Percentiles rank a stretch among this genome's conserved stretches.
phyloP scores from a whole-genome alignment of 2,113 vertebrate species.

The Aleadryas rufinucha region DNA sequence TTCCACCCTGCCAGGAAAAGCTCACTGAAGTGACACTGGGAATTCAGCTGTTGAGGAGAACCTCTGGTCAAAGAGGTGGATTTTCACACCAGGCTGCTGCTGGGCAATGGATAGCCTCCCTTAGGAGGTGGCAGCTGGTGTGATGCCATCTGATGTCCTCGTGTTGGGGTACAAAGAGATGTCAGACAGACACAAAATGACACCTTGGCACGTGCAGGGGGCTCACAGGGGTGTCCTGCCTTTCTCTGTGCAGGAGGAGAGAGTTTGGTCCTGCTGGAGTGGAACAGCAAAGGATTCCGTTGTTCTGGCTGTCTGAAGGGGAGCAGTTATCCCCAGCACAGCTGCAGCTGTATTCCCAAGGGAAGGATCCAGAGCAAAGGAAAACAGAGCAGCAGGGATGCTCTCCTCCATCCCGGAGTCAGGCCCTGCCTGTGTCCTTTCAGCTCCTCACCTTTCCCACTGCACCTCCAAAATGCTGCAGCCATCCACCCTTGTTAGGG shows the following conservation, averaged over 20 bases:
- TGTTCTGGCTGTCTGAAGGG: neutral
- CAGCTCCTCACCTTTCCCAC: neutral
- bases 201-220: neutral
- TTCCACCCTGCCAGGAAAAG: neutral
- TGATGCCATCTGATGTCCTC: neutral
- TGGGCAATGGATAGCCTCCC: neutral
- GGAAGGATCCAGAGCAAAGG: neutral
- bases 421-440: neutral
- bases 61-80: neutral
- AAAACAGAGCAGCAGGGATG: neutral
- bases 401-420: rapidly evolving
- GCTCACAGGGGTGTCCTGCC: neutral
- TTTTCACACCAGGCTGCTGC: neutral
- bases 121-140: neutral
- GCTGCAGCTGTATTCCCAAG: neutral
- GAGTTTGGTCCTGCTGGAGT: neutral
- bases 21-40: rapidly evolving
- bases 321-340: neutral
- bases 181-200: neutral
- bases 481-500: rapidly evolving
- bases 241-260: neutral
- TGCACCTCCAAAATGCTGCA: neutral
- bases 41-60: neutral
- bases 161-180: rapidly evolving
- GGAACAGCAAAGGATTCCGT: neutral